Base-by-base conservation (phyloP, 2,113 vertebrate genomes). In the Nematolebias whitei region DNA sequence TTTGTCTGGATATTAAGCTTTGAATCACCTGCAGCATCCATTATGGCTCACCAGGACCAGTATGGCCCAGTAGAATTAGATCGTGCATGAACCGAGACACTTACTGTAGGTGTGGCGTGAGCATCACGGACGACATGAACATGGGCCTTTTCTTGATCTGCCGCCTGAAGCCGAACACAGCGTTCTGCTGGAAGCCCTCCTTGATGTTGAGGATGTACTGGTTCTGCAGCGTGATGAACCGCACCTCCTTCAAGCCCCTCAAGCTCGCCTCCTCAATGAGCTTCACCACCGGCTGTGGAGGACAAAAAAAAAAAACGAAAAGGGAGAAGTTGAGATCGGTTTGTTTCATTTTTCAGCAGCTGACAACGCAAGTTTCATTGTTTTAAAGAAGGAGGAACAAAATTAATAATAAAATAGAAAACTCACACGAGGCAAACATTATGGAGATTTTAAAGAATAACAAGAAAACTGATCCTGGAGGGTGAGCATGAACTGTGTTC, bases 181-280 rank as follows among this genome's bases (percentile, higher is more conserved):
- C 93, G 2, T 96, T 98, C 83, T 97, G 96, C 90, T 97, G 96
- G 91, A 96, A 97, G 56, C 95, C 95, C 62, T 96, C 95, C 41
- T 89, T 90, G 88, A 97, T 94, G 87, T 98, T 98, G 63, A 99
- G 91, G 82, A 97, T 96, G 54, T 98, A 99, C 83, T 98, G 96
- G 83, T 98, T 98, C 84, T 98, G 96, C 91, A 96, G 95, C 55
- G 96, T 99, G 56, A 98, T 94, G 74, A 99, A 98, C 1, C 97
- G 95, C 23, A 99, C 96, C 85, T 99, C 98, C 75, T 96, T 96
- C 72, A 99, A 91, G 23, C 98, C 96, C 20, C 96, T 91, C 23
- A 90, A 94, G 45, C 92, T 95, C 8, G 96, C 96, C 88, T 98
- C 95, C 86, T 98, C 96, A 32, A 99, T 98, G 82, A 98, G 67